A percentile compares a stretch with the other conserved stretches of the same genome.
Evolutionary conservation across 2,888 invertebrate genomes (phyloP).

Genomic region (Sycophila texana): DNA sequence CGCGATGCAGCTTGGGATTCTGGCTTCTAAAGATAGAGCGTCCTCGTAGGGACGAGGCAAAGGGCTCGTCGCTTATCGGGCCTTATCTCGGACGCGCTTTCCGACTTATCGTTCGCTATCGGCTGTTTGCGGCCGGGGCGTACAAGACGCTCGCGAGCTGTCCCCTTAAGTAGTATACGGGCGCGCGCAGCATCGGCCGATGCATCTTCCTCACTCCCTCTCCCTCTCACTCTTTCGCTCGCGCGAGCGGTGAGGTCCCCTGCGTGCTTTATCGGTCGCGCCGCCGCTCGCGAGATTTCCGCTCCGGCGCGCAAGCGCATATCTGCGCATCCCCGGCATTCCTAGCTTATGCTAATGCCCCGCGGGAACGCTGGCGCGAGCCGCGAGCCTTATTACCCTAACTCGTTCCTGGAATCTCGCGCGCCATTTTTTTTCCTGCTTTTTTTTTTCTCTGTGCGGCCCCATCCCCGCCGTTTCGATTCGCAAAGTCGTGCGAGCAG

Average conservation of each 20-base stretch:
- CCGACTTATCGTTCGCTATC: slow-evolving; percentile 15
- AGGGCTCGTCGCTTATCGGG: too few relatives aligned
- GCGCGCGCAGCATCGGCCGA: too few relatives aligned
- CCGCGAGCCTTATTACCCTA: slow-evolving; percentile 43
- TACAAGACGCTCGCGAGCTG: too few relatives aligned
- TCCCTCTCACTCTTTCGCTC: too few relatives aligned
- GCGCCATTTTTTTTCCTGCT: neutral
- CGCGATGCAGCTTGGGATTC: neutral
- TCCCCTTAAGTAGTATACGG: too few relatives aligned
- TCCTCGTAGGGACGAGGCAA: too few relatives aligned
- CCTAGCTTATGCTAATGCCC: slow-evolving; percentile 64
- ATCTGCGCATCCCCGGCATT: slow-evolving; percentile 46
- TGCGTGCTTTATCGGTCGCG: neutral
- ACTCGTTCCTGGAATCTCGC: slow-evolving; percentile 31
- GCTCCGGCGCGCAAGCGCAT: neutral
- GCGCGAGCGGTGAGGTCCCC: too few relatives aligned
- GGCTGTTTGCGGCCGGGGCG: neutral
- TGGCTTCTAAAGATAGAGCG: too few relatives aligned
- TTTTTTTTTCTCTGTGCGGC: too few relatives aligned
- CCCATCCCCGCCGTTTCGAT: neutral
- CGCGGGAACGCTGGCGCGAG: slow-evolving; percentile 36
- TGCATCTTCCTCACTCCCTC: too few relatives aligned
- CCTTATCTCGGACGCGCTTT: slow-evolving; percentile 5
- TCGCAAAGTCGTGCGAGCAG: neutral
- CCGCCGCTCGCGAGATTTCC: neutral